Conservation (phyloP, 2,797 vertebrate species). For the Acanthurus leucopareius region DNA sequence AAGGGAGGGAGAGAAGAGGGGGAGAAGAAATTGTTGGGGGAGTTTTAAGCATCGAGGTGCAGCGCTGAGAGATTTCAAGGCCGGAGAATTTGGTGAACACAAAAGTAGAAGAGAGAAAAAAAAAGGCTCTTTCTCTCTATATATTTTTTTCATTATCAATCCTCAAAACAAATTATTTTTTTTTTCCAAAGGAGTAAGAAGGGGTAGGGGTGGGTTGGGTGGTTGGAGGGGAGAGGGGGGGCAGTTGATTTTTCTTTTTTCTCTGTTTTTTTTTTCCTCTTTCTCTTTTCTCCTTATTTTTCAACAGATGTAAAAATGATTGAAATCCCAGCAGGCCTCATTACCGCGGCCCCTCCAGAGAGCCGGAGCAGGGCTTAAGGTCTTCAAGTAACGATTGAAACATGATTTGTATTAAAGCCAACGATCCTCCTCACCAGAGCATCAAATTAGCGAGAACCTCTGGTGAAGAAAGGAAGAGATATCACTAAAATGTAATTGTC, state of each 20-base stretch:
- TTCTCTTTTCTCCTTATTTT: constrained; percentile 83
- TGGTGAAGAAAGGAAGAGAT: constrained; percentile 76
- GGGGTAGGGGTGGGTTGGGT: background rate
- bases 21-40: constrained; percentile 69
- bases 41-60: constrained; percentile 71
- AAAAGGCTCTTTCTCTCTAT: constrained; percentile 42
- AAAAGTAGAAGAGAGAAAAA: constrained; percentile 59
- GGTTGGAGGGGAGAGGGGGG: constrained; percentile 1
- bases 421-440: constrained; percentile 84
- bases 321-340: constrained; percentile 96
- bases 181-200: constrained; percentile 38
- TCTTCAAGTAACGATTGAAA: constrained; percentile 93
- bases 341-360: constrained; percentile 86
- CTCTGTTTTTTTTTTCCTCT: constrained; percentile 69
- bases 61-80: constrained; percentile 78
- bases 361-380: constrained; percentile 86
- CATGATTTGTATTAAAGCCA: constrained; percentile 96
- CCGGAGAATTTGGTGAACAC: constrained; percentile 74
- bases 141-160: constrained; percentile 82
- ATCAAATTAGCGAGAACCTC: constrained; percentile 84
- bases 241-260: constrained; percentile 78
- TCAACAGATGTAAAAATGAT: constrained; percentile 89
- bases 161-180: constrained; percentile 84
- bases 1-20: constrained; percentile 56
- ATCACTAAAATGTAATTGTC: constrained; percentile 79